These are phyloP conservation scores for Neodiprion fabricii DNA, from an alignment of 1,140 invertebrate species.

Conservation along the genomic window DNA sequence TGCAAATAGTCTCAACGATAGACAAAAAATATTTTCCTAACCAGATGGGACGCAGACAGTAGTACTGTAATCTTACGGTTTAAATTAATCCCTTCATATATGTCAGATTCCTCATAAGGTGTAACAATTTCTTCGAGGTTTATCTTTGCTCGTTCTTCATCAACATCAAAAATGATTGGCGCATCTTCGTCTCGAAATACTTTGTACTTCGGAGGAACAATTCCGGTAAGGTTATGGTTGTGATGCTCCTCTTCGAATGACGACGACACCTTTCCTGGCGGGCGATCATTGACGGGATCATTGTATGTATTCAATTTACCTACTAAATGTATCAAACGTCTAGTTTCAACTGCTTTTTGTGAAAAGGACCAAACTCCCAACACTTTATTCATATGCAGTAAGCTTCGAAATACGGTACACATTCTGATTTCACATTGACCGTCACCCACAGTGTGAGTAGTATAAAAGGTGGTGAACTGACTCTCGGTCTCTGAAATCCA, in stretches of 20 bases:
- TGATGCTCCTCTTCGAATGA: not conserved
- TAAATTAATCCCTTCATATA: constrained; percentile 58
- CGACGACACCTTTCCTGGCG: constrained; percentile 20
- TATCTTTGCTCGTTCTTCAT: constrained; percentile 65
- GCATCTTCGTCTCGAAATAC: constrained; percentile 70
- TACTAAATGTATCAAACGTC: not conserved
- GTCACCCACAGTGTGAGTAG: too few species aligned
- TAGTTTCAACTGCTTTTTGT: not conserved
- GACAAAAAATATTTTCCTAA: constrained; percentile 34
- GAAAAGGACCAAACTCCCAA: not conserved
- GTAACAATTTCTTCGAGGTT: constrained; percentile 50
- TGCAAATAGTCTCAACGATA: not conserved
- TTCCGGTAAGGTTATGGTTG: constrained; percentile 34
- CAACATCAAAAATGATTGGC: constrained; percentile 70
- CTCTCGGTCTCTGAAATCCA: too few species aligned
- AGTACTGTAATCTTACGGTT: constrained; percentile 62
- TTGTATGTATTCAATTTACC: not conserved
- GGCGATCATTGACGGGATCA: not conserved
- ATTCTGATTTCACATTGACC: not conserved
- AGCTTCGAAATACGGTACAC: not conserved
- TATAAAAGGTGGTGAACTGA: too few species aligned
- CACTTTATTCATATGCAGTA: not conserved
- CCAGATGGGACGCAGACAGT: too few species aligned
- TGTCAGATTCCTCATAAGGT: constrained; percentile 51
- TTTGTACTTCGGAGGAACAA: constrained; percentile 62